phyloP scores from a whole-genome alignment of 2,797 vertebrate genomes.

The Gobionotothen gibberifrons region DNA sequence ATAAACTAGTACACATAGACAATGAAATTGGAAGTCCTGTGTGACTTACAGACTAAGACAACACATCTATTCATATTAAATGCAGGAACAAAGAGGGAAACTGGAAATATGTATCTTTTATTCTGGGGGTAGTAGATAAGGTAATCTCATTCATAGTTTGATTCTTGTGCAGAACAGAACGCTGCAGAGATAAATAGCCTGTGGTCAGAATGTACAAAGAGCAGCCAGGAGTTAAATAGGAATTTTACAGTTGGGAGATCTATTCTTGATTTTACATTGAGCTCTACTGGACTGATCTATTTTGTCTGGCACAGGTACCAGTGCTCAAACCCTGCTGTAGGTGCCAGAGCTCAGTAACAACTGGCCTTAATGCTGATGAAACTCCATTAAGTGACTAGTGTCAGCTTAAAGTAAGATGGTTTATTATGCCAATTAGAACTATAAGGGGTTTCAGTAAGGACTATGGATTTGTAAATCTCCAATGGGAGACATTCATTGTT shows the following conservation, averaged over 20 bases:
- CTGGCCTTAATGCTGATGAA: conserved; percentile 49
- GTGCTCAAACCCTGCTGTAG: background rate
- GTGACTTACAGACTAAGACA: conserved; percentile 4
- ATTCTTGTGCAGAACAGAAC: conserved; percentile 37
- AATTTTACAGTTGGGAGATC: conserved; percentile 38
- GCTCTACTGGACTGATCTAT: conserved; percentile 40
- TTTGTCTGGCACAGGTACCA: conserved; percentile 34
- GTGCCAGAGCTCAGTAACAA: conserved; percentile 37
- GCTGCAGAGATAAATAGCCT: conserved; percentile 39
- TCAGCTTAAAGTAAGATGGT: conserved; percentile 43
- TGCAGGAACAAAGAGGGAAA: conserved; percentile 11
- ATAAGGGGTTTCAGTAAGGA: conserved; percentile 45
- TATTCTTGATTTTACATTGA: conserved; percentile 46
- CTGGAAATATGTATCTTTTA: conserved; percentile 15
- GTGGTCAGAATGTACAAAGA: conserved; percentile 41
- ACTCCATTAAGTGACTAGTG: conserved; percentile 55
- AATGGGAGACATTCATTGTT: conserved; percentile 43
- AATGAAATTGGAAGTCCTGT: conserved; percentile 16
- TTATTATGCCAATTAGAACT: conserved; percentile 64
- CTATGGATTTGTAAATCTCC: conserved; percentile 45
- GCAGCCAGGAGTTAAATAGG: conserved; percentile 47
- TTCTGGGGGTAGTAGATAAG: conserved; percentile 37
- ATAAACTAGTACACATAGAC: background rate
- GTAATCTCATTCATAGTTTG: conserved; percentile 32
- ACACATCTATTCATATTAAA: conserved; percentile 20